Evolutionary conservation across 2,113 vertebrate genomes (phyloP), one percentile per base, ranked within the genome.

Genomic region (Myodes glareolus): DNA sequence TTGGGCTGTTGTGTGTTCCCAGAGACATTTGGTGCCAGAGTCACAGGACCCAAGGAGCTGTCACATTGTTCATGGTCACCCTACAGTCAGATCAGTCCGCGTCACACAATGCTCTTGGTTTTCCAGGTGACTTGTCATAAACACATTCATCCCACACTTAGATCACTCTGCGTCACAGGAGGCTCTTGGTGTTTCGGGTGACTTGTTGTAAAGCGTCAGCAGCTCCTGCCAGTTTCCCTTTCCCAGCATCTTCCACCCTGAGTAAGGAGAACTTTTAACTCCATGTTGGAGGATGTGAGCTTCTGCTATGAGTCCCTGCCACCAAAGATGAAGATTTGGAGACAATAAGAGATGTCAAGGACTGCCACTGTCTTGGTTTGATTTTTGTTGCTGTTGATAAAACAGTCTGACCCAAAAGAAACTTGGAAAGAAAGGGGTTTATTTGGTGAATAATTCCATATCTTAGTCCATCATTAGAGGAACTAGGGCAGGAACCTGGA

Each of bases 101-200:
- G 1, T 5, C 58, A 16, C 13, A 14, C 7, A 4, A 17, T 19
- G 13, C 29, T 42, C n/a, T 9, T 29, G 12, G 42, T 1, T 1
- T n/a, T 17, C 81, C 4, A 7, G 55, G n/a, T 29, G 55, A 14
- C 23, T 25, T 27, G 80, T 55, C 12, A 2, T 82, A 36, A 82
- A 39, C 52, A 55, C 16, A 1, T 55, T 55, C 16, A 55, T 55
- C 52, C 52, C 52, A 55, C 52, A 31, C n/a, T 52, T 27, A 42
- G n/a, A 63, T 39, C n/a, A 17, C n/a, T 29, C n/a, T 11, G 5
- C 25, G 5, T 1, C 58, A 16, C 13, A 14, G 1, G 25, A 29
- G 16, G 23, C 17, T 42, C 55, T 9, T 29, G 13, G 42, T 1
- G 3, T 25, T 19, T n/a, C 9, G 8, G 55, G n/a, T 42, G 55